These are phyloP conservation scores for Scalopus aquaticus DNA, from an alignment of 2,113 vertebrate species.

Conservation along the genomic window DNA sequence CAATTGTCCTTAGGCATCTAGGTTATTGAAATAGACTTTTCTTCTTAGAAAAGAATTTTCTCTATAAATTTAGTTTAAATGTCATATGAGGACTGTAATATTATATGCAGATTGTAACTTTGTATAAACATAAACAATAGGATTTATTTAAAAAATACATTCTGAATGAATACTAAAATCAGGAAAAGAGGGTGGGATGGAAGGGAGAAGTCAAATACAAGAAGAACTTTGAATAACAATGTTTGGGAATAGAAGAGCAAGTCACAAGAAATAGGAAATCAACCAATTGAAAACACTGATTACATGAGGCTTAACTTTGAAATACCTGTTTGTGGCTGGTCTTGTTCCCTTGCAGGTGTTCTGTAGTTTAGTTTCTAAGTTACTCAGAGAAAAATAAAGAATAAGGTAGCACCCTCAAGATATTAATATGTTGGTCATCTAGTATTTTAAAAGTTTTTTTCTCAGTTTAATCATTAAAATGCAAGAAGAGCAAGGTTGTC, in stretches of 20 bases:
- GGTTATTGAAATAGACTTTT: background rate
- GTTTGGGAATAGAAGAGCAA: background rate
- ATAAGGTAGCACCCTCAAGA: background rate
- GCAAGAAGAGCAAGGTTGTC: background rate
- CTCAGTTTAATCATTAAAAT: background rate
- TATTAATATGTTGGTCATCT: background rate
- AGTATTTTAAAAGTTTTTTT: background rate
- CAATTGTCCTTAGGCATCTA: background rate
- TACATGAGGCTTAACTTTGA: background rate
- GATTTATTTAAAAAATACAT: background rate
- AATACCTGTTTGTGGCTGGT: background rate
- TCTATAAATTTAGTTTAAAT: background rate
- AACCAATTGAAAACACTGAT: background rate
- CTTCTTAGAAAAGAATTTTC: background rate
- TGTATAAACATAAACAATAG: background rate
- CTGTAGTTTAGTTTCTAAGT: background rate
- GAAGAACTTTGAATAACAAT: background rate
- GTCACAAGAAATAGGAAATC: background rate
- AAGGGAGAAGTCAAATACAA: background rate
- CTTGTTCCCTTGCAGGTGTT: background rate
- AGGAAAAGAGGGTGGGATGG: background rate
- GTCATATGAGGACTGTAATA: background rate
- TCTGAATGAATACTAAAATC: constrained; percentile 29
- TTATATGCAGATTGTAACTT: background rate
- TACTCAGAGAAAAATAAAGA: background rate